A percentile compares a stretch with the other conserved stretches of the same genome.
Conservation (phyloP, 2,888 invertebrate genomes). For the Zelleria hepariella region DNA sequence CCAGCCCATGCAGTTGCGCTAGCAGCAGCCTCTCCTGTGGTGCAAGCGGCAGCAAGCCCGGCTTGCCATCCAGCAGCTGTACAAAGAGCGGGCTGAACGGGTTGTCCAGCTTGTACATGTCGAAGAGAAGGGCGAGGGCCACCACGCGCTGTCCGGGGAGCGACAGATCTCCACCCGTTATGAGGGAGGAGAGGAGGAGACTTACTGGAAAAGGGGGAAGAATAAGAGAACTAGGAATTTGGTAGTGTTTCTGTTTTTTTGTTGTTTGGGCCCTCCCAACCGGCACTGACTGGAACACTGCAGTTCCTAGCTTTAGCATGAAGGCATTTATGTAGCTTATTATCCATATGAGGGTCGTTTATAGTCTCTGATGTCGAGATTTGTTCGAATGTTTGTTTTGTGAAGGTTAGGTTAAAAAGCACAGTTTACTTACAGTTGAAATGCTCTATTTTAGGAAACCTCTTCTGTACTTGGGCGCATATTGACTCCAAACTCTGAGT, state of each 20-base stretch:
- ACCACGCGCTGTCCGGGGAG: constrained; percentile 62
- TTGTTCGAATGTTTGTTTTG: not conserved
- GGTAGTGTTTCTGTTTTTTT: no score
- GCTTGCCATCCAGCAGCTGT: constrained; percentile 55
- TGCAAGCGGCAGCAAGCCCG: constrained; percentile 43
- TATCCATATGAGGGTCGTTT: no score
- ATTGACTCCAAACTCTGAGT: constrained; percentile 82
- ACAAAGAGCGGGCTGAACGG: constrained; percentile 57
- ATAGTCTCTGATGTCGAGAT: no score
- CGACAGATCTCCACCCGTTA: constrained; percentile 58
- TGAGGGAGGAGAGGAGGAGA: constrained; percentile 54
- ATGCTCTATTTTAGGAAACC: constrained; percentile 82
- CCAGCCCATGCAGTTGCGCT: constrained; percentile 78
- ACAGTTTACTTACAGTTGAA: constrained; percentile 75
- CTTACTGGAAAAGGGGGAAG: constrained; percentile 57
- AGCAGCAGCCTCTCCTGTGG: constrained; percentile 80
- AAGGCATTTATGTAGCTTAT: no score
- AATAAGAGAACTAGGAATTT: no score
- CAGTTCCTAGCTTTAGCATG: no score
- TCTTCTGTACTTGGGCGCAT: constrained; percentile 82
- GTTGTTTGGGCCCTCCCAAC: no score
- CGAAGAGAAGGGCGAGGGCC: constrained; percentile 52
- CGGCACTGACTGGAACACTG: no score
- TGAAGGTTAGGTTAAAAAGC: not conserved
- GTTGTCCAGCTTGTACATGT: constrained; percentile 57